phyloP scores from a whole-genome alignment of 2,113 vertebrate genomes.

The Oncorhynchus nerka region DNA sequence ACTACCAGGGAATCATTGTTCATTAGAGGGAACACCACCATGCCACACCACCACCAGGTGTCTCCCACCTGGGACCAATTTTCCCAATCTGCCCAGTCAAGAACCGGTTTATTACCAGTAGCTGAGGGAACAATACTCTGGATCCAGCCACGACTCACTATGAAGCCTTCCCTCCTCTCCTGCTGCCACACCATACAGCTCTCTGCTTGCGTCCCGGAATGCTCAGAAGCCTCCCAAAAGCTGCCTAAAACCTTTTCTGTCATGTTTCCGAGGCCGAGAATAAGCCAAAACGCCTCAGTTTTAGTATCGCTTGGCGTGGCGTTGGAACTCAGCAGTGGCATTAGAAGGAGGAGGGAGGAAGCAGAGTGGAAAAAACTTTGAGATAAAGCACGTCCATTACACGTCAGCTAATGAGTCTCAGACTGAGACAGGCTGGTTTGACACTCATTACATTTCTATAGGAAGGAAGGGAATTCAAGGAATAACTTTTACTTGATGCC shows the following conservation, averaged over 20 bases:
- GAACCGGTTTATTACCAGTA: neutral
- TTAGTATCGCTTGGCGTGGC: conserved; percentile 15
- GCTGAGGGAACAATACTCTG: neutral
- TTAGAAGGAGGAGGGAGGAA: conserved; percentile 11
- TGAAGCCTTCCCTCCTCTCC: neutral
- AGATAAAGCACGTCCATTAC: neutral
- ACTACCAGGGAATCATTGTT: neutral
- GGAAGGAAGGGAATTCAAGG: neutral
- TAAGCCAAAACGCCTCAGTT: conserved; percentile 49
- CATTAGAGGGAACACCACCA: conserved; percentile 2
- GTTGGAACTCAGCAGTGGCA: conserved; percentile 15
- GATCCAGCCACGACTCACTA: neutral
- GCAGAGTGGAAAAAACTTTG: too few relatives aligned
- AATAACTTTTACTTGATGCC: neutral
- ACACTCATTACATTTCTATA: neutral
- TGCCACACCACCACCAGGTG: neutral
- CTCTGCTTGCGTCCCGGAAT: conserved; percentile 45
- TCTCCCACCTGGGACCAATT: conserved; percentile 57
- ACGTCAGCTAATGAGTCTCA: neutral
- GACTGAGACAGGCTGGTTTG: neutral
- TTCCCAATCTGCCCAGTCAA: conserved; percentile 40
- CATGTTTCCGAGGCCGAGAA: conserved; percentile 50
- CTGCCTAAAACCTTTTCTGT: conserved; percentile 52
- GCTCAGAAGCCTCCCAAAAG: conserved; percentile 49
- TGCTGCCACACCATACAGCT: neutral